Evolutionary conservation across 2,113 vertebrate genomes (phyloP), one percentile per base, ranked within the genome.

Genomic region (Oncorhynchus mykiss): DNA sequence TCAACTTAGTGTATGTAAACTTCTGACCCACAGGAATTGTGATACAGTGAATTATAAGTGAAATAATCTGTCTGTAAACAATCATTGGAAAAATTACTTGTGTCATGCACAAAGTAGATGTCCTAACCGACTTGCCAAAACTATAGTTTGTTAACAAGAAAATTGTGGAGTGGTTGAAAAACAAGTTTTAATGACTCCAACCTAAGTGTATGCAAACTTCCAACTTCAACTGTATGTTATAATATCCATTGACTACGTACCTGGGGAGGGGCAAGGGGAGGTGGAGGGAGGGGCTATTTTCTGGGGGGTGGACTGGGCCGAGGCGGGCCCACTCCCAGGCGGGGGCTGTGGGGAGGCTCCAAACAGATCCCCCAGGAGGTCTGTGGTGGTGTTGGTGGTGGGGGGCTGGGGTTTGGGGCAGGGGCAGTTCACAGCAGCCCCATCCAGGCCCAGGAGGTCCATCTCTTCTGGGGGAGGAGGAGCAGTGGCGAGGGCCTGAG

Each of bases 351-450:
- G 80, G 0, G 86, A 90, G 5, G 82, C 93, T 71, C 96, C 96
- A 22, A 99, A 99, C 80, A 99, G 85, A 89, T 99, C 96, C 62
- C 91, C 96, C 24, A 99, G 92, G 71, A 99, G 94, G 83, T 99
- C 98, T 0, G 97, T 95, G 84, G 96, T 93, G 8, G 39, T 45
- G 39, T 45, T 45, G 39, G 39, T 45, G 78, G 92, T 90, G n/a
- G 93, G 92, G 16, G 93, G 94, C 70, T 94, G 93, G 5, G 90
- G 78, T 0, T 95, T 88, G 94, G 75, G 80, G 27, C 25, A 31
- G 93, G 88, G 91, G 73, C 22, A 24, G 83, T 89, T 93, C 82
- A 91, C 88, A 0, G 87, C 83, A 14, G 92, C 94, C 12, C 95
- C 95, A 16, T 94, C 96, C 6, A 99, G 91, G 67, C 96, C 97